A percentile compares a stretch with the other conserved stretches of the same genome.
Evolutionary conservation across 2,888 invertebrate species (phyloP).

Genomic region (Linnaemya tessellans): DNA sequence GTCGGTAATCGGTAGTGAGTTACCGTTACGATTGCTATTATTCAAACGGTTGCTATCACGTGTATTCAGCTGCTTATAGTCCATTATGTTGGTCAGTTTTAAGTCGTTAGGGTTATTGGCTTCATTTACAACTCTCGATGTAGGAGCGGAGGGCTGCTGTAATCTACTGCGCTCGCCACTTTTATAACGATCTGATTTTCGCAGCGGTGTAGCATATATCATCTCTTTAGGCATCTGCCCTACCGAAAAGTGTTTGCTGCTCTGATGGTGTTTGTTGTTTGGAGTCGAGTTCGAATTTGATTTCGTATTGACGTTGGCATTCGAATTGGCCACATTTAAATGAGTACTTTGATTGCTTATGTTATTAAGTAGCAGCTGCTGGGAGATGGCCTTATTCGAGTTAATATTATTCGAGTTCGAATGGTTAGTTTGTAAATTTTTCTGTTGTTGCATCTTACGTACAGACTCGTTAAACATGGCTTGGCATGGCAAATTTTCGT

Average conservation of each 20-base stretch:
- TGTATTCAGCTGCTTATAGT: constrained; percentile 77
- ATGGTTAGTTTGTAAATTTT: constrained; percentile 73
- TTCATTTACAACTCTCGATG: constrained; percentile 55
- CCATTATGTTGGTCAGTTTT: constrained; percentile 80
- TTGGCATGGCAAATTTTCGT: constrained; percentile 83
- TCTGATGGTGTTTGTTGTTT: constrained; percentile 67
- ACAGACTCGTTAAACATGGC: constrained; percentile 83
- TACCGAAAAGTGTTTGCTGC: constrained; percentile 60
- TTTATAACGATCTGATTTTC: constrained; percentile 83
- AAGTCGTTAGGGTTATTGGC: constrained; percentile 73
- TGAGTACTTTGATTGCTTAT: constrained; percentile 79
- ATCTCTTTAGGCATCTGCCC: constrained; percentile 81
- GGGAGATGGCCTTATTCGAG: constrained; percentile 75
- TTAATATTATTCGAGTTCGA: constrained; percentile 70
- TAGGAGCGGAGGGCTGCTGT: constrained; percentile 56
- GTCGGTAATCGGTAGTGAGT: constrained; percentile 78
- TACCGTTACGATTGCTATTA: constrained; percentile 78
- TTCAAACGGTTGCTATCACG: constrained; percentile 80
- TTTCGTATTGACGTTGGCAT: constrained; percentile 48
- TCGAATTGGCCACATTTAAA: constrained; percentile 69
- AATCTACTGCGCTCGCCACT: constrained; percentile 80
- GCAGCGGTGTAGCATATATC: constrained; percentile 82
- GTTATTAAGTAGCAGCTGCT: constrained; percentile 77
- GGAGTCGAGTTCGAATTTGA: constrained; percentile 69
- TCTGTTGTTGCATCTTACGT: constrained; percentile 82